Percentiles rank a stretch among this genome's conserved stretches.
These are phyloP conservation scores for Drosophila nigricruria DNA, from an alignment of 2,888 invertebrate genomes.

Conservation along the genomic window DNA sequence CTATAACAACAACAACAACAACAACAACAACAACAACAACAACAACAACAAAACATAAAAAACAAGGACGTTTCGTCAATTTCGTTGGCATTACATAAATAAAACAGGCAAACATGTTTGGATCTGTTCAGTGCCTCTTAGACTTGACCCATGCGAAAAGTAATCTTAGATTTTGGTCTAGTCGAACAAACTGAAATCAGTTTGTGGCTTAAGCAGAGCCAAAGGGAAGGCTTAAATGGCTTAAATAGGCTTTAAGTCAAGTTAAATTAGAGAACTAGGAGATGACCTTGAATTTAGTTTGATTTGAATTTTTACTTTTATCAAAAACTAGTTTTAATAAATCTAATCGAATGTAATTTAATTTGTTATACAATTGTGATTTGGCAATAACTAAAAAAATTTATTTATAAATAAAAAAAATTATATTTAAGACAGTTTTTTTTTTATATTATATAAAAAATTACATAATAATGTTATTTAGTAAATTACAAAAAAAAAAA, in stretches of 20 bases:
- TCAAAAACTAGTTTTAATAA: not conserved
- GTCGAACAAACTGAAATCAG: constrained; percentile 14
- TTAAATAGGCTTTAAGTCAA: not conserved
- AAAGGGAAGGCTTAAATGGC: constrained; percentile 1
- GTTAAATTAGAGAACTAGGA: not conserved
- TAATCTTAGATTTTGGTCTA: constrained; percentile 1
- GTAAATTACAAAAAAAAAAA: too few species aligned
- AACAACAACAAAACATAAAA: constrained; percentile 10
- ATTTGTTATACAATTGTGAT: not conserved
- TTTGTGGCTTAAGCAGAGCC: not conserved
- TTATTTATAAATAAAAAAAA: not conserved
- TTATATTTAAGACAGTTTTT: too few species aligned
- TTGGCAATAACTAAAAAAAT: not conserved
- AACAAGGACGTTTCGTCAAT: constrained; percentile 70
- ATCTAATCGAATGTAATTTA: not conserved
- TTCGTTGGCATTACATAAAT: constrained; percentile 46
- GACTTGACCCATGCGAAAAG: not conserved
- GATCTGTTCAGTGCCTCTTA: not conserved
- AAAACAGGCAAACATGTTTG: constrained; percentile 15
- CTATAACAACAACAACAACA: constrained; percentile 13
- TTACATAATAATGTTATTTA: too few species aligned
- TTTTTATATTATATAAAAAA: too few species aligned
- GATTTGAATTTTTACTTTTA: not conserved
- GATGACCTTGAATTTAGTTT: not conserved
- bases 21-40: not conserved